Percentiles rank a stretch among this genome's conserved stretches.
Evolutionary conservation across 2,113 vertebrate species (phyloP).

Genomic region (Austrofundulus limnaeus): DNA sequence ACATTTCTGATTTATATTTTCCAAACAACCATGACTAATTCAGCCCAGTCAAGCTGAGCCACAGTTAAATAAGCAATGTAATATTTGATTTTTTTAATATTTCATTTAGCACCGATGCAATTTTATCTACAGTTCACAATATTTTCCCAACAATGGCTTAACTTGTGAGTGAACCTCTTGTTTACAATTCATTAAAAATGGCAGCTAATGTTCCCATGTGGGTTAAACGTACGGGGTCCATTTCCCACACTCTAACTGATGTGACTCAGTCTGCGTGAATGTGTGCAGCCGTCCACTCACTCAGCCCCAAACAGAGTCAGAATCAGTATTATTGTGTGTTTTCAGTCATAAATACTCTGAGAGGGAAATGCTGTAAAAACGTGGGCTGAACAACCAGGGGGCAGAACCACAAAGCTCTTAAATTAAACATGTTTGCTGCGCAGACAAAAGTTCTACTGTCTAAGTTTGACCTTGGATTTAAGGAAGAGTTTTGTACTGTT

Average conservation of each 20-base stretch:
- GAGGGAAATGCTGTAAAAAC: slow-evolving; percentile 64
- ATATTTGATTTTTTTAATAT: background rate
- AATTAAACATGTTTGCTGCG: no score
- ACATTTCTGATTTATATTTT: background rate
- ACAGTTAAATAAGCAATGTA: background rate
- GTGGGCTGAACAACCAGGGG: background rate
- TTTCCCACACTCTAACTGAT: slow-evolving; percentile 56
- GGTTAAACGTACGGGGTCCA: slow-evolving; percentile 27
- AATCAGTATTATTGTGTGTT: slow-evolving; percentile 18
- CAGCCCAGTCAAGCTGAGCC: no score
- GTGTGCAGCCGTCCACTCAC: slow-evolving; percentile 20
- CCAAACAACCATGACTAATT: background rate
- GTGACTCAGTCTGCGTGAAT: slow-evolving; percentile 35
- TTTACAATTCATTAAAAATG: slow-evolving; percentile 41
- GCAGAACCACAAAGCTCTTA: background rate
- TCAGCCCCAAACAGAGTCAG: slow-evolving; percentile 42
- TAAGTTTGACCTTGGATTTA: slow-evolving; percentile 7
- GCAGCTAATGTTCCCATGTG: slow-evolving; percentile 37
- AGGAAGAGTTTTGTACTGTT: background rate
- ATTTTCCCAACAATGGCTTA: slow-evolving; percentile 14
- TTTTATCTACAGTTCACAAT: slow-evolving; percentile 14
- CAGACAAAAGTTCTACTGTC: background rate
- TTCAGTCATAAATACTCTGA: slow-evolving; percentile 38
- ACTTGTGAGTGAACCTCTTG: slow-evolving; percentile 28
- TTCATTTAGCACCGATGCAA: slow-evolving; percentile 2